Conservation (phyloP, 2,113 vertebrate species). For the Callipepla squamata region DNA sequence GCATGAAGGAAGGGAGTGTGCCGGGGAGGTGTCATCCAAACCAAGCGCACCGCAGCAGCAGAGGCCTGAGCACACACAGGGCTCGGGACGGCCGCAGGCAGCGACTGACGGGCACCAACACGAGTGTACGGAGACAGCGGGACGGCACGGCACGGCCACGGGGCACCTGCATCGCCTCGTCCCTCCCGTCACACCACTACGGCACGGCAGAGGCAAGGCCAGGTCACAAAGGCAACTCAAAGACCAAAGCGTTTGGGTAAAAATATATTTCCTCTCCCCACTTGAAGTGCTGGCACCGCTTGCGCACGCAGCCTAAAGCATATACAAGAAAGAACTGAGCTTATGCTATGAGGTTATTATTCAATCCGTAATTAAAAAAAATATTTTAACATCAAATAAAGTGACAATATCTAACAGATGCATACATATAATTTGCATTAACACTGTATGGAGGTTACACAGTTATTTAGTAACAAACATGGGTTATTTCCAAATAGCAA, state of each 20-base stretch:
- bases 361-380: conserved; percentile 67
- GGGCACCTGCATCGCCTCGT: background rate
- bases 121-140: background rate
- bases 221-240: conserved; percentile 63
- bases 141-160: background rate
- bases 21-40: background rate
- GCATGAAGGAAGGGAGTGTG: background rate
- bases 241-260: conserved; percentile 63
- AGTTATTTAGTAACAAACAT: conserved; percentile 73
- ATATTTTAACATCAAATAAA: conserved; percentile 72
- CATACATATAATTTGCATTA: conserved; percentile 73
- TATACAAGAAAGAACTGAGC: conserved; percentile 47
- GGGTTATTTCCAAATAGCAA: conserved; percentile 76
- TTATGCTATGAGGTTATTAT: conserved; percentile 33
- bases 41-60: background rate
- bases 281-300: conserved; percentile 59
- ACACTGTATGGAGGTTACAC: conserved; percentile 77
- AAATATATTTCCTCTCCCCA: conserved; percentile 77
- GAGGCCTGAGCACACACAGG: background rate
- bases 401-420: conserved; percentile 76
- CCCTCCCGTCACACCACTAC: background rate
- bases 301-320: conserved; percentile 46
- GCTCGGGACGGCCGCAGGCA: background rate
- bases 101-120: background rate
- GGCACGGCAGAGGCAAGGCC: background rate